Base-by-base conservation (phyloP, 2,888 invertebrate genomes). In the Peribatodes rhomboidaria region DNA sequence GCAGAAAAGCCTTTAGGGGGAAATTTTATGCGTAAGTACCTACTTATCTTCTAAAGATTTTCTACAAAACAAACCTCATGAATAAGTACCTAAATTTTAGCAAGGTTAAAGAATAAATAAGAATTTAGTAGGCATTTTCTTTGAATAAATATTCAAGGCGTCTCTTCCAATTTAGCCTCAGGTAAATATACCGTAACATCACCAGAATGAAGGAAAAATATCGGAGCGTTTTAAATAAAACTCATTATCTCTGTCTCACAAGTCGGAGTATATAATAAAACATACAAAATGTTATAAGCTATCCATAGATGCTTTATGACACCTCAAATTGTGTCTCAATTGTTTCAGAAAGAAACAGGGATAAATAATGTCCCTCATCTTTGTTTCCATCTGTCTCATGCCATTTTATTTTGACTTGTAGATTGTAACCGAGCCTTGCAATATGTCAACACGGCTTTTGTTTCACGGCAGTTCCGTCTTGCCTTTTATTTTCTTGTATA, bases 401-500 rank as follows among this genome's bases (percentile, higher is more conserved):
- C 75, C 73, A 76, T 83, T 80, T 80, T 54, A 77, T 78, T 83
- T 78, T 76, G 75, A 79, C 74, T 74, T 78, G 42, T 73, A 75
- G 75, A 75, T 72, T 74, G 78, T 77, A 73, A 76, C 72, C 72
- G 74, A 67, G 71, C 67, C 72, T 70, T 72, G 76, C 73, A 76
- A 80, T 81, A 80, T 79, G 82, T 83, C 83, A 80, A 72, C 76
- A 68, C 59, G 71, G 74, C 71, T 80, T n/a, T 79, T 78, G 77
- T 78, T 81, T 80, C 74, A 76, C 73, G 68, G 68, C 72, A 64
- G 70, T 76, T 76, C 71, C 73, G 72, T 77, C 73, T 70, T 73
- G 54, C 70, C 68, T 75, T 77, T 77, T 75, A 72, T 79, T 76
- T 78, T 77, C 71, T 69, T 77, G 77, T 75, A 78, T 80, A 78